Base-by-base conservation (phyloP, 2,113 vertebrate species). In the Xiphias gladius region DNA sequence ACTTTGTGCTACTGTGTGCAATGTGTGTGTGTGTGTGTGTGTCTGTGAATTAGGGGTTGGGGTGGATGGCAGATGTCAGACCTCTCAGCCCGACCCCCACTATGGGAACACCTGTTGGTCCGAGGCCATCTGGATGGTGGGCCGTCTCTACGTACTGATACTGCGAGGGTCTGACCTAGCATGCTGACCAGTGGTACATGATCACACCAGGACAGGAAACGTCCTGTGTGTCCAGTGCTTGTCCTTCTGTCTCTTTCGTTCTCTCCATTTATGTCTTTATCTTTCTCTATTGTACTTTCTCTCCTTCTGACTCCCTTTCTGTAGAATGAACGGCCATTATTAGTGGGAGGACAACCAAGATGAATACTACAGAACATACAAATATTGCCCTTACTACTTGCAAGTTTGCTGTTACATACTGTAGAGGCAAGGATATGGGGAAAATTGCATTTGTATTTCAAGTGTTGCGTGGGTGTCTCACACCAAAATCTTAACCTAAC, bases 21-120 rank as follows among this genome's bases (percentile, higher is more conserved):
- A 24, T 30, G 62, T 55, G 62, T 68, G 59, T 67, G 68, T 73
- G 67, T 35, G 67, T 35, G 59, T 72, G 73, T 68, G 75, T 43
- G 68, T 64, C 58, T 52, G 75, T 50, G 59, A 77, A 57, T 74
- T 64, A 66, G 75, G 50, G 75, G 82, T 86, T 89, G 87, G 88
- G 52, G 72, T 91, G 92, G 89, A 89, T 89, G 92, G 94, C 94
- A 95, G 94, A 95, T 95, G 94, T 94, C 94, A 94, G 87, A 89
- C 79, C 90, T 94, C 90, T 87, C 87, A 88, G 58, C 73, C 86
- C 88, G 62, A 76, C 90, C 92, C 85, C 91, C 84, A 26, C 71
- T 59, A 24, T 55, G 50, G 72, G 84, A 35, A 92, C 95, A 96
- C 95, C 95, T 96, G 95, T 92, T 94, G 91, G 91, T 91, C 87